Conservation (phyloP, 2,888 invertebrate genomes). For the Coelinius sp. region DNA sequence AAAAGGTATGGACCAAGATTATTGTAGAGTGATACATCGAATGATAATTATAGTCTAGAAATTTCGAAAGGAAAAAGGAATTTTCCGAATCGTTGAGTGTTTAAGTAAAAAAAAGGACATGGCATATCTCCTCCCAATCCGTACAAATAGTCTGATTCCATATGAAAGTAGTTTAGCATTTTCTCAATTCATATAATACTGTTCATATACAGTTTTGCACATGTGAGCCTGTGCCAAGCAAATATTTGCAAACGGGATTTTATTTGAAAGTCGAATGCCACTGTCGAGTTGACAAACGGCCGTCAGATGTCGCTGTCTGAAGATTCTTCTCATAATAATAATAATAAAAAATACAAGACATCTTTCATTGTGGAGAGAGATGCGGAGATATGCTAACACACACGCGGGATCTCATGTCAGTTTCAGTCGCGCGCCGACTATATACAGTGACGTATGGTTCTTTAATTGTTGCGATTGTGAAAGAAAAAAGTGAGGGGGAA, state of each 20-base stretch:
- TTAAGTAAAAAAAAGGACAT: too few species aligned
- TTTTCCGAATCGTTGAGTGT: too few species aligned
- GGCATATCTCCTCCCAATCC: too few species aligned
- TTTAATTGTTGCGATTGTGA: background rate
- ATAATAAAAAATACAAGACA: constrained; percentile 38
- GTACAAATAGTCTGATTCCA: background rate
- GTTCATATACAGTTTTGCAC: background rate
- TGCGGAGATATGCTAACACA: constrained; percentile 17
- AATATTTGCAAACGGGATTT: background rate
- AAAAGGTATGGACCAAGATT: constrained; percentile 37
- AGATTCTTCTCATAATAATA: too few species aligned
- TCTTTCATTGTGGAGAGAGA: background rate
- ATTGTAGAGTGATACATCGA: background rate
- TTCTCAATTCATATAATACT: background rate
- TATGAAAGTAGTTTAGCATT: background rate
- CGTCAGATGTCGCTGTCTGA: constrained; percentile 44
- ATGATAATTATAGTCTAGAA: background rate
- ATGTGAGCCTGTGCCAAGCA: background rate
- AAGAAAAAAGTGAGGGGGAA: background rate
- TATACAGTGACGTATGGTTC: constrained; percentile 43
- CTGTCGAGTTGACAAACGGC: constrained; percentile 39
- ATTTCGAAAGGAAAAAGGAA: too few species aligned
- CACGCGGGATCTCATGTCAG: background rate
- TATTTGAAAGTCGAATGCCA: constrained; percentile 29
- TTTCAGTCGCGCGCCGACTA: constrained; percentile 51